Evolutionary conservation across 2,888 invertebrate species (phyloP), one percentile per base, ranked within the genome.

Genomic region (Epirrita christyi): DNA sequence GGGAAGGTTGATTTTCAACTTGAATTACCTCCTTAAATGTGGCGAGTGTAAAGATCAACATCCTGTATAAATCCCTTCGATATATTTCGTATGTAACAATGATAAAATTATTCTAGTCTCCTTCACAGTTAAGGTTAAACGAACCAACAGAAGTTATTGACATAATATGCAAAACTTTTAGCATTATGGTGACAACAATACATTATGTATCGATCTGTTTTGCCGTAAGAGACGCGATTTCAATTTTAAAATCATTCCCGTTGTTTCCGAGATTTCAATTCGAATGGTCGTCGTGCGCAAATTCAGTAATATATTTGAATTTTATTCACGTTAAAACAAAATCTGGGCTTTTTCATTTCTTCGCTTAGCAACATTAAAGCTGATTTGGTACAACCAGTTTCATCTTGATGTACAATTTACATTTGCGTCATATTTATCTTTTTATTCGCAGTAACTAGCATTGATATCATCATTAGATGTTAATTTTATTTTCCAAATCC

Each of bases 231-330:
- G 64, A 64, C 71, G 64, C 72, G 59, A 81, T 83, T 78, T 75
- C 68, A 79, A 81, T 78, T 83, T 81, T 66, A 76, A 81, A 78
- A 78, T 68, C 64, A 70, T 63, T 68, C 69, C 73, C 72, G 75
- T 77, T 81, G 78, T 72, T 77, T 77, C 75, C 68, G 66, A 72
- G 73, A 76, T 76, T 72, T 71, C 64, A 70, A 69, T 69, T 66
- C 51, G 60, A 36, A 40, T 64, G 67, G 59, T 64, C 73, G 59
- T 64, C 73, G 75, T 72, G 73, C 70, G 72, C 71, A 66, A 73
- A 76, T 75, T 73, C 52, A 70, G 47, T 73, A 68, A 75, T 75
- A 61, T 68, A 69, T 68, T 67, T 53, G 64, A 67, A 64, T 68
- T 59, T 63, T 44, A 56, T 63, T 61, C 53, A 52, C 53, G 51